Conservation (phyloP, 1,140 invertebrate genomes). For the Euglossa dilemma region DNA sequence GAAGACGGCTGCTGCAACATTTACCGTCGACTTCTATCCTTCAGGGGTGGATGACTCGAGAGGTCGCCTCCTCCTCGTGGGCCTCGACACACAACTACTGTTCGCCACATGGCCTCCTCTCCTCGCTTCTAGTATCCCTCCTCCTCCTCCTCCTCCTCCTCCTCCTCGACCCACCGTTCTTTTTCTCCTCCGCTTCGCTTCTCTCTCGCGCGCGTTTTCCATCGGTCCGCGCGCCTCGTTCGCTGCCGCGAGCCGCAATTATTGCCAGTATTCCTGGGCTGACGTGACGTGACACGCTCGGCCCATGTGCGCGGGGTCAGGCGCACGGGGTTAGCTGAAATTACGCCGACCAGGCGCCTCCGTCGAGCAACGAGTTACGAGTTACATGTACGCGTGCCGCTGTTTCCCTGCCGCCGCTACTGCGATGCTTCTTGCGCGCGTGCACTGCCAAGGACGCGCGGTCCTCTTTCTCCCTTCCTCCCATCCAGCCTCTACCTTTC, state of each 20-base stretch:
- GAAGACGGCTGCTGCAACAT: slow-evolving; percentile 50
- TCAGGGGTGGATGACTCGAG: slow-evolving; percentile 69
- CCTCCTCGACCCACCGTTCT: slow-evolving; percentile 26
- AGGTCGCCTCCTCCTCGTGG: slow-evolving; percentile 51
- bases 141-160: no score
- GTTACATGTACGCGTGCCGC: slow-evolving; percentile 67
- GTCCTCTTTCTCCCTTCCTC: not conserved
- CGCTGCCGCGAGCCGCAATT: slow-evolving; percentile 62
- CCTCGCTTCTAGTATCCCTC: slow-evolving; percentile 53
- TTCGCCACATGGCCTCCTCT: slow-evolving; percentile 67
- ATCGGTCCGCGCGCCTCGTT: slow-evolving; percentile 23
- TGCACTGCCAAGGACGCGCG: slow-evolving; percentile 38
- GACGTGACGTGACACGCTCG: slow-evolving; percentile 69
- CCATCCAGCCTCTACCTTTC: not conserved
- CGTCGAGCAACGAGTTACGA: slow-evolving; percentile 35
- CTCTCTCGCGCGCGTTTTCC: slow-evolving; percentile 35
- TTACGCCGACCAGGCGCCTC: slow-evolving; percentile 64
- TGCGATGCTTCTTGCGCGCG: not conserved
- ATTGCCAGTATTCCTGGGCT: slow-evolving; percentile 66
- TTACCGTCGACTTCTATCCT: slow-evolving; percentile 63
- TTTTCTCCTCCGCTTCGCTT: slow-evolving; percentile 48
- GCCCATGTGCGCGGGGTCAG: slow-evolving; percentile 69
- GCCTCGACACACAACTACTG: slow-evolving; percentile 66
- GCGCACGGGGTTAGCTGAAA: slow-evolving; percentile 68
- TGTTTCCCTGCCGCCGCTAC: slow-evolving; percentile 42